These are phyloP conservation scores for Pterostichus niger DNA, from an alignment of 2,888 invertebrate genomes.

Conservation along the genomic window DNA sequence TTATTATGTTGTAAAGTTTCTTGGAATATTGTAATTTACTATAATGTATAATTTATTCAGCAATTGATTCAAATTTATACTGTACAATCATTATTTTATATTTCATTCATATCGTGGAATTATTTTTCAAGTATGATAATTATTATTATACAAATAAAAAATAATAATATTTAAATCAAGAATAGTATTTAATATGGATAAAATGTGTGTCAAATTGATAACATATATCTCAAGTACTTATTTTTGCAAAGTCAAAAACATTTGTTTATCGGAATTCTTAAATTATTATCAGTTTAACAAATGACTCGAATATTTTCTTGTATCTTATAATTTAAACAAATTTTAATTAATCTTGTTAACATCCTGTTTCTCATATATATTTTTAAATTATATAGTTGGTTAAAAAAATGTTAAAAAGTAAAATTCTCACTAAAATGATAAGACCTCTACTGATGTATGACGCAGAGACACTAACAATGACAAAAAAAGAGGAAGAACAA, in stretches of 20 bases:
- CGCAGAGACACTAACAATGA: too few relatives aligned
- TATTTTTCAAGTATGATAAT: not conserved
- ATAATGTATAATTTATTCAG: not conserved
- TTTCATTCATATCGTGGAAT: too few relatives aligned
- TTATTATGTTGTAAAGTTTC: conserved; percentile 1
- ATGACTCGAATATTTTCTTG: not conserved
- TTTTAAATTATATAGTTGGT: too few relatives aligned
- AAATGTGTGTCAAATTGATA: conserved; percentile 15
- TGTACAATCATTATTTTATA: too few relatives aligned
- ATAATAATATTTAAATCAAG: not conserved
- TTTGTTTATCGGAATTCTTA: not conserved
- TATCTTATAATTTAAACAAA: not conserved
- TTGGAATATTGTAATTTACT: not conserved
- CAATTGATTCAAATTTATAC: too few relatives aligned
- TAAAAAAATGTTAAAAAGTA: too few relatives aligned
- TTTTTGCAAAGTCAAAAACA: conserved; percentile 5
- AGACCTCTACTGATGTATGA: too few relatives aligned
- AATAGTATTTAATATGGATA: not conserved
- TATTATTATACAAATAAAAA: not conserved
- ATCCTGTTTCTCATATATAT: not conserved
- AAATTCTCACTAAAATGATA: too few relatives aligned
- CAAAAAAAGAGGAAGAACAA: too few relatives aligned
- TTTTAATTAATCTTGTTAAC: not conserved
- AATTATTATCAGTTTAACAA: not conserved
- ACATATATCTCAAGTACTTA: not conserved